Base-by-base conservation (phyloP, 1,140 invertebrate genomes). In the Melitaea cinxia region DNA sequence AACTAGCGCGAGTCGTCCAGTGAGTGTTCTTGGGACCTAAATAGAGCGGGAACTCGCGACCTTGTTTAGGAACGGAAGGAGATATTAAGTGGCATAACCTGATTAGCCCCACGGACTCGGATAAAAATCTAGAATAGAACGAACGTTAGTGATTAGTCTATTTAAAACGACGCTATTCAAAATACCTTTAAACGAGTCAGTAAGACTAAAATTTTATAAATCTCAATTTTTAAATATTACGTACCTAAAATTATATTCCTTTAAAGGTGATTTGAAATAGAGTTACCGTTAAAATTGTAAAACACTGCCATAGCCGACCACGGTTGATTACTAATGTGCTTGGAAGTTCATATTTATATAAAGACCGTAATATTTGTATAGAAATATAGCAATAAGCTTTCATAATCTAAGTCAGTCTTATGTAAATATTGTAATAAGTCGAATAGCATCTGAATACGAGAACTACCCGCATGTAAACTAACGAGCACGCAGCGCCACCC, bases 41-140 rank as follows among this genome's bases (percentile, higher is more conserved):
- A 58, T 15, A 17, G 26, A 21, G 17, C 56, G 42, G 56, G 56
- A 58, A 58, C 56, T 47, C 49, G 65, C 50, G 65, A 68, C 65
- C 60, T 62, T 56, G 39, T 57, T 50, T 49, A 33, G 42, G 10
- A 19, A 24, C 64, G 70, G 70, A 75, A 72, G 54, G 15, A 70
- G 66, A 33, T 65, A 75, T 75, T 72, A 72, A 68, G 65, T 68
- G 69, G 60, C 65, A 69, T 70, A 64, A 68, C 55, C 63, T 64
- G 55, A 67, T 73, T 71, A 68, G 47, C 54, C 37, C 58, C 53
- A 56, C 37, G 52, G 28, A 64, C 50, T 37, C 56, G 42, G 39
- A 45, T 39, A 58, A 58, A 47, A 28, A 26, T 39, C 49, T 60
- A 58, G 57, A 60, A 39, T 60, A 54, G 50, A 66, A 54, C 52